These are phyloP conservation scores for Thalassarche chlororhynchos DNA, from an alignment of 2,113 vertebrate species.

Conservation along the genomic window DNA sequence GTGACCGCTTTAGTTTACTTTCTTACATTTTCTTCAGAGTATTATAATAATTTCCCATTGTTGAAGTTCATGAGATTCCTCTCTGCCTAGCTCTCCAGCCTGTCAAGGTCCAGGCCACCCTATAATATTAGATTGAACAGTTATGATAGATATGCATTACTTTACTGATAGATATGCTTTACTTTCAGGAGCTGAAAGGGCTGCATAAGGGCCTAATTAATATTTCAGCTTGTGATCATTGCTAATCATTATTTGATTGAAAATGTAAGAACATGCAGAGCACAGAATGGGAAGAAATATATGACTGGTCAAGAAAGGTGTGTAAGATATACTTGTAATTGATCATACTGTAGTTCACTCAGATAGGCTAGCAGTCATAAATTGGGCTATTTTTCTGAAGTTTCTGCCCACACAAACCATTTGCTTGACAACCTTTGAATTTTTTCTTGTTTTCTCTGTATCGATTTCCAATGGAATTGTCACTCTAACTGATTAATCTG, in stretches of 20 bases:
- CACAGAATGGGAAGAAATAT: neutral
- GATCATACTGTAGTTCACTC: neutral
- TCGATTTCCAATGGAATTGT: conserved; percentile 58
- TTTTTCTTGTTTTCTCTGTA: conserved; percentile 49
- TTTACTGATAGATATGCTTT: neutral
- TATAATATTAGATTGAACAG: neutral
- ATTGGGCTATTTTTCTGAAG: conserved; percentile 54
- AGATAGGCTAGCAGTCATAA: conserved; percentile 15
- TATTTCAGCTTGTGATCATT: neutral
- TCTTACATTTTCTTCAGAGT: neutral
- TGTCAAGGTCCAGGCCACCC: neutral
- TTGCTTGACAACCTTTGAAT: conserved; percentile 47
- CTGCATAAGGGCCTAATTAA: neutral
- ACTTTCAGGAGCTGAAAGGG: neutral
- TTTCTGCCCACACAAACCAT: neutral
- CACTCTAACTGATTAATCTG: conserved; percentile 61
- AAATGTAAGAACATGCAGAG: neutral
- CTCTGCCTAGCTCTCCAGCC: neutral
- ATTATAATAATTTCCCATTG: neutral
- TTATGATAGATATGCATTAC: neutral
- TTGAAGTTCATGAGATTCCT: neutral
- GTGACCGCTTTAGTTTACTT: neutral
- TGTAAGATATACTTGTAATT: conserved; percentile 2
- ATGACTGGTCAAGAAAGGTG: neutral
- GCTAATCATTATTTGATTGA: neutral